phyloP scores from a whole-genome alignment of 2,113 vertebrate species.

The Pelodiscus sinensis region DNA sequence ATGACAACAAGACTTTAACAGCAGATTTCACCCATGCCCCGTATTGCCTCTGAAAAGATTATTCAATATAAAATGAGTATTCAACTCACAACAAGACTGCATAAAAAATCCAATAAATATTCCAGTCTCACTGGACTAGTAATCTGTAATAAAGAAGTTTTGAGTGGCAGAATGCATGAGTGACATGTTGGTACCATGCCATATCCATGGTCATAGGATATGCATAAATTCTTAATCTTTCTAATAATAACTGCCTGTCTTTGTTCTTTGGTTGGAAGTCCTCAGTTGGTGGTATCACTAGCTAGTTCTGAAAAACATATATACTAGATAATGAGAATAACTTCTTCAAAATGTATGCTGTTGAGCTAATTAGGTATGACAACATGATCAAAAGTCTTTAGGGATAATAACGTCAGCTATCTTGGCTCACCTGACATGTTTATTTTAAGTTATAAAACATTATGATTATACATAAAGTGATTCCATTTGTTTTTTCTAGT shows the following conservation, averaged over 20 bases:
- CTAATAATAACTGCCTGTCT: conserved; percentile 71
- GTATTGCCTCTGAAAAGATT: conserved; percentile 67
- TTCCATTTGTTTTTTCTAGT: neutral
- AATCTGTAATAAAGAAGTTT: conserved; percentile 80
- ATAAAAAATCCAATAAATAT: conserved; percentile 85
- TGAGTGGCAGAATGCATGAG: conserved; percentile 78
- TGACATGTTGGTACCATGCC: conserved; percentile 75
- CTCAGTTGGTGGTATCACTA: neutral
- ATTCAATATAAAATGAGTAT: conserved; percentile 78
- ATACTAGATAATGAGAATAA: neutral
- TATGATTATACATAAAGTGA: neutral
- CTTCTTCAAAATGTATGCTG: neutral
- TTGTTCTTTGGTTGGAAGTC: conserved; percentile 14
- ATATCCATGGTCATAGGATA: conserved; percentile 70
- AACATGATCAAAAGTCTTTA: neutral
- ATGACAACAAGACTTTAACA: conserved; percentile 37
- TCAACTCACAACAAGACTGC: conserved; percentile 79
- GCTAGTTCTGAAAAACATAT: neutral
- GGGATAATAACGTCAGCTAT: rapidly evolving
- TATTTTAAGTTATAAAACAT: neutral
- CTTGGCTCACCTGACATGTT: neutral
- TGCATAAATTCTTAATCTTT: conserved; percentile 62
- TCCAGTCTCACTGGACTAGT: conserved; percentile 77
- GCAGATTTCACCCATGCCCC: conserved; percentile 20
- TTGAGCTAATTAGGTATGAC: neutral